phyloP scores from a whole-genome alignment of 2,888 invertebrate species.

The Tetragnatha montana region DNA sequence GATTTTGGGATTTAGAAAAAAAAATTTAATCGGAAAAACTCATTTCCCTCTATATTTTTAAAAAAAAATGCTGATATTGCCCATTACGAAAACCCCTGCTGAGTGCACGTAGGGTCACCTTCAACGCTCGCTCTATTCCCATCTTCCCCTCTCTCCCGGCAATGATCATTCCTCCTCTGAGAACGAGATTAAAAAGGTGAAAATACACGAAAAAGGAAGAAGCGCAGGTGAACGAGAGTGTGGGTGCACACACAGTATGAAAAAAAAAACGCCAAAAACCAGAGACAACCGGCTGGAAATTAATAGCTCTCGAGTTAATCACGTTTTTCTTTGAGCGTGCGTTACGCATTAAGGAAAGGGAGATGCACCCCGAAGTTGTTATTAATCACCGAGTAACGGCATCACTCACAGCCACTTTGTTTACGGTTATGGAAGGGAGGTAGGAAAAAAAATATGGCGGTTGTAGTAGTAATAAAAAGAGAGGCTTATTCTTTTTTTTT shows the following conservation, averaged over 20 bases:
- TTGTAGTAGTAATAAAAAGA: too few relatives aligned
- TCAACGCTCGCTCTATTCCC: neutral
- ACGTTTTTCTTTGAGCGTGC: slow-evolving; percentile 66
- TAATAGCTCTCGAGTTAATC: slow-evolving; percentile 66
- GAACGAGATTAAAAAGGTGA: slow-evolving; percentile 66
- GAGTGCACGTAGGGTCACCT: neutral
- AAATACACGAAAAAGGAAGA: slow-evolving; percentile 38
- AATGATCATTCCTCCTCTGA: neutral
- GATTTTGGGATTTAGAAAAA: too few relatives aligned
- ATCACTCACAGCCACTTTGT: slow-evolving; percentile 56
- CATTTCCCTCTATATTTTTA: too few relatives aligned
- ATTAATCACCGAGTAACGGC: slow-evolving; percentile 69
- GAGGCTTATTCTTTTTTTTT: too few relatives aligned
- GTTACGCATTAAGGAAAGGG: slow-evolving; percentile 51
- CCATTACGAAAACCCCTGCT: slow-evolving; percentile 28
- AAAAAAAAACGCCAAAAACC: slow-evolving; percentile 45
- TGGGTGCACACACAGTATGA: neutral
- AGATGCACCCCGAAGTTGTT: slow-evolving; percentile 54
- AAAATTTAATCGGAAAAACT: too few relatives aligned
- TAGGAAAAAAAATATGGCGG: neutral
- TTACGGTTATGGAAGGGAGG: slow-evolving; percentile 20
- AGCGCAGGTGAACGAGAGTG: slow-evolving; percentile 20
- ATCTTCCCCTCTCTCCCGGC: neutral
- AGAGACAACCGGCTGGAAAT: slow-evolving; percentile 63
- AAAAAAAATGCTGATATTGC: too few relatives aligned